Conservation (phyloP, 2,888 invertebrate genomes). For the Mactromeris polynyma region DNA sequence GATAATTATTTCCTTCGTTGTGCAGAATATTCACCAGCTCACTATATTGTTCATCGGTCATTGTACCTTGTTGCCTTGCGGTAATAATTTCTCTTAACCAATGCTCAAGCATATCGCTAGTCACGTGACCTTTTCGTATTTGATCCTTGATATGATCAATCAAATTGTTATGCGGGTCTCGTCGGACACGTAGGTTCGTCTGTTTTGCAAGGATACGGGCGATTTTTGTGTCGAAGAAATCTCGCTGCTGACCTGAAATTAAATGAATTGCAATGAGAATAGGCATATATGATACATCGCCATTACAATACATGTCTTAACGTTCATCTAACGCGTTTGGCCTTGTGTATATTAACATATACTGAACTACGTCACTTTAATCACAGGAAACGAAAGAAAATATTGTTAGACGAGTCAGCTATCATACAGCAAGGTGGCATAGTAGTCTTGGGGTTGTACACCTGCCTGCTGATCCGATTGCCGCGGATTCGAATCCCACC, state of each 20-base stretch:
- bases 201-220: not conserved
- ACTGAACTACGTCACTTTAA: too few species aligned
- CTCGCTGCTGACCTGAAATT: not conserved
- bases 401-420: too few species aligned
- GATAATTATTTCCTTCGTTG: not conserved
- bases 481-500: too few species aligned
- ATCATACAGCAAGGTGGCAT: too few species aligned
- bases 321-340: too few species aligned
- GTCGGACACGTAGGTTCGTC: not conserved
- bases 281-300: too few species aligned
- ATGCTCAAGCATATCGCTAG: slow-evolving; percentile 25
- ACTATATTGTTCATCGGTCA: not conserved
- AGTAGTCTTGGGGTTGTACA: too few species aligned
- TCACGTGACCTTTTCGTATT: slow-evolving; percentile 51
- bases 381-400: too few species aligned
- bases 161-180: not conserved
- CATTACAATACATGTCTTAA: too few species aligned
- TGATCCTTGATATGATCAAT: slow-evolving; percentile 32
- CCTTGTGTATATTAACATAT: too few species aligned
- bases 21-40: not conserved
- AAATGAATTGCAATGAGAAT: too few species aligned
- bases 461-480: too few species aligned
- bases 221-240: not conserved
- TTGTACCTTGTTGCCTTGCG: slow-evolving; percentile 3
- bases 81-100: slow-evolving; percentile 29